phyloP scores from a whole-genome alignment of 2,797 vertebrate genomes.

The Brachyrhaphis roseni region DNA sequence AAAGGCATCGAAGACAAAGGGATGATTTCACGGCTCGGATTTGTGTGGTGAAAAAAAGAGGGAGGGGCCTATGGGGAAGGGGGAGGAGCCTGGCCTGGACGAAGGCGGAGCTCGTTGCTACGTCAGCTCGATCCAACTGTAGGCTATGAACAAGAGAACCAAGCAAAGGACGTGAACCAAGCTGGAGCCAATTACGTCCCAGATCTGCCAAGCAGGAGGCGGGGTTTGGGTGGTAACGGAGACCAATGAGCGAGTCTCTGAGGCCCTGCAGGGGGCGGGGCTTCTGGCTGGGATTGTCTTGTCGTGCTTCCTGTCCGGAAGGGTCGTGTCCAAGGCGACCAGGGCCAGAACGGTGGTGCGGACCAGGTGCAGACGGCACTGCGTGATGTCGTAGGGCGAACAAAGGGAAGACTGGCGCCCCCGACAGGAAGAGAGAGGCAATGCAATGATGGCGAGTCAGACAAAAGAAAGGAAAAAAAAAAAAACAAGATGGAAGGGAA shows the following conservation, averaged over 20 bases:
- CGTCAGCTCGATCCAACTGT: slow-evolving; percentile 90
- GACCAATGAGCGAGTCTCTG: slow-evolving; percentile 56
- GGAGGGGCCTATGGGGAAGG: fast-evolving
- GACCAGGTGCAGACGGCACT: slow-evolving; percentile 89
- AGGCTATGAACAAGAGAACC: slow-evolving; percentile 89
- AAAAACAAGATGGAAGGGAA: neutral
- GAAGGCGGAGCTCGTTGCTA: slow-evolving; percentile 67
- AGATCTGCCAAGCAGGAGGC: slow-evolving; percentile 88
- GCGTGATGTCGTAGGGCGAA: slow-evolving; percentile 94
- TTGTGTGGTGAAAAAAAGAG: neutral
- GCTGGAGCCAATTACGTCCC: slow-evolving; percentile 94
- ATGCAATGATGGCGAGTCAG: slow-evolving; percentile 9
- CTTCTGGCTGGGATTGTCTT: slow-evolving; percentile 40
- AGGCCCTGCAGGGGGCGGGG: slow-evolving; percentile 28
- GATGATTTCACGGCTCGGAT: neutral
- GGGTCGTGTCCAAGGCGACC: slow-evolving; percentile 84
- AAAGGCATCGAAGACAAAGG: neutral
- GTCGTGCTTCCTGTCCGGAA: slow-evolving; percentile 43
- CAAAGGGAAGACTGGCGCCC: slow-evolving; percentile 91
- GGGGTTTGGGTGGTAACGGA: slow-evolving; percentile 83
- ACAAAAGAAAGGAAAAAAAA: neutral
- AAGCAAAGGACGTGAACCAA: slow-evolving; percentile 93
- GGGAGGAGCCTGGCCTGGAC: neutral
- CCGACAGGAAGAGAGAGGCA: slow-evolving; percentile 32
- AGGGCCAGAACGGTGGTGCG: slow-evolving; percentile 86